Conservation (phyloP, 2,797 vertebrate species). For the Hypotaenidia philippensis region DNA sequence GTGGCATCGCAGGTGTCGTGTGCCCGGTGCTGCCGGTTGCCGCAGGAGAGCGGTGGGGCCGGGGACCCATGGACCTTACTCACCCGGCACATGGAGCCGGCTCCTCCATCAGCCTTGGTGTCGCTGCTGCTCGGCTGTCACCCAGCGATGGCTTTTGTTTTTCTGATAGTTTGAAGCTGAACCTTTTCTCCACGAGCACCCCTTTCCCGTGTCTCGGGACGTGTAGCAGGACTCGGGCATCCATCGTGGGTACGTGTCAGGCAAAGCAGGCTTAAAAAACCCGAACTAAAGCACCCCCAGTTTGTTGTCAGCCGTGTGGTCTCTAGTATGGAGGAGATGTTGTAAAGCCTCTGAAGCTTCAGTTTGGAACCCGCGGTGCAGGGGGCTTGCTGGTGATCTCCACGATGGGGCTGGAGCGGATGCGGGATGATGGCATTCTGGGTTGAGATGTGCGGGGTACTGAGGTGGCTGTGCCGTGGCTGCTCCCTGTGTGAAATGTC, state of each 20-base stretch:
- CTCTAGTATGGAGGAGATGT: neutral
- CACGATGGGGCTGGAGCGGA: fast-evolving
- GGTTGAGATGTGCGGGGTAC: fast-evolving
- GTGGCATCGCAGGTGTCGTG: fast-evolving
- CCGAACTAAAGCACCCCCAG: fast-evolving
- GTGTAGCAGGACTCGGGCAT: neutral
- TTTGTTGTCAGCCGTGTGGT: neutral
- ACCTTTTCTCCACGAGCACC: neutral
- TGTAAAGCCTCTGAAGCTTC: neutral
- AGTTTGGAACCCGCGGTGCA: fast-evolving
- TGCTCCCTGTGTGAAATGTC: fast-evolving
- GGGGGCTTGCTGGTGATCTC: neutral
- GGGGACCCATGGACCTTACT: fast-evolving
- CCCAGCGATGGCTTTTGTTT: neutral
- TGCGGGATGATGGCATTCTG: fast-evolving
- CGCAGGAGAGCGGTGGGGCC: neutral
- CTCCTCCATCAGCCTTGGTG: fast-evolving
- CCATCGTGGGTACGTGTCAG: neutral
- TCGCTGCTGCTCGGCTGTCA: neutral
- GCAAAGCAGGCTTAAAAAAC: neutral
- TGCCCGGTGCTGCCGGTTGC: neutral
- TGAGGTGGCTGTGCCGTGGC: neutral
- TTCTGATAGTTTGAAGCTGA: neutral
- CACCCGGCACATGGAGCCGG: neutral
- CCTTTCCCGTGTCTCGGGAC: neutral